A percentile compares a stretch with the other conserved stretches of the same genome.
phyloP scores from a whole-genome alignment of 2,113 vertebrate species.

The Empidonax traillii region DNA sequence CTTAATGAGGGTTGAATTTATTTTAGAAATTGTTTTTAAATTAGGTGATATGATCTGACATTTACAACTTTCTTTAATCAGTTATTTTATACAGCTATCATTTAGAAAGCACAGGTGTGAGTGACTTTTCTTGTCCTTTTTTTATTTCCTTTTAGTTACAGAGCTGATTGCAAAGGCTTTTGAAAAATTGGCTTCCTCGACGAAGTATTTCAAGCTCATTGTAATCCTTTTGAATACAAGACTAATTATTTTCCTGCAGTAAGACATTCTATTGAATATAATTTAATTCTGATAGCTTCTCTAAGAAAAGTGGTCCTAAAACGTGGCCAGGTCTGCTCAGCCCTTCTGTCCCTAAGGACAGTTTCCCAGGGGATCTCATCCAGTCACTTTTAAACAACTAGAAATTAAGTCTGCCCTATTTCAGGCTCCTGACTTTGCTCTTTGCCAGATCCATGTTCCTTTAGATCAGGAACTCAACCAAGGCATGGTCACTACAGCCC shows the following conservation, averaged over 20 bases:
- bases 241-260: constrained; percentile 17
- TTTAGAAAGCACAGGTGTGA: not conserved
- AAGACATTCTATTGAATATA: not conserved
- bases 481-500: not conserved
- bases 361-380: not conserved
- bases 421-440: not conserved
- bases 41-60: not conserved
- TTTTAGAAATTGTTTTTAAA: not conserved
- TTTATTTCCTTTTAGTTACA: not conserved
- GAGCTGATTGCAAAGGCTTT: constrained; percentile 35
- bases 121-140: not conserved
- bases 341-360: not conserved
- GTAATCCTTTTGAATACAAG: constrained; percentile 3
- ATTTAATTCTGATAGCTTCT: not conserved
- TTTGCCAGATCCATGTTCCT: rapidly evolving
- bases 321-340: not conserved
- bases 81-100: not conserved
- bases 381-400: not conserved
- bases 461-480: not conserved
- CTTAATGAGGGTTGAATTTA: not conserved
- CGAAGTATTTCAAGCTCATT: not conserved
- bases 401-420: not conserved
- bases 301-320: not conserved
- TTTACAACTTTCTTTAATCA: not conserved
- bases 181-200: constrained; percentile 3